Evolutionary conservation across 2,888 invertebrate species (phyloP), one percentile per base, ranked within the genome.

Genomic region (Chrysopilus asiliformis): DNA sequence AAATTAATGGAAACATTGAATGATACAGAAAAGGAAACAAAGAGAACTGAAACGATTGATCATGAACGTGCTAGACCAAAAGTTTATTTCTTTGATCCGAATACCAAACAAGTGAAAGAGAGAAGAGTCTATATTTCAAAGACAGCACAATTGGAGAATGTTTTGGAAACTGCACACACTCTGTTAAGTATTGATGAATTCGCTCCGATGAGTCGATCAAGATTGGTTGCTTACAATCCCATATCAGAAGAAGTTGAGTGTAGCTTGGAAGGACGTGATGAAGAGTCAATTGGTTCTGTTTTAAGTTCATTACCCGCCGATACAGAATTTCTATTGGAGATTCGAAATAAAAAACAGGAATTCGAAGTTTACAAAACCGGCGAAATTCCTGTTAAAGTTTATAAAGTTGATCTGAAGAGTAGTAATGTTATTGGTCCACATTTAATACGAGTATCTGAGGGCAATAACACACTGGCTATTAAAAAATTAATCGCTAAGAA

Each of bases 191-290:
- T 80, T 24, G 70, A 74, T 17, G 60, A 62, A 15, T 53, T 70
- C 39, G 71, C 76, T 2, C 68, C 73, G 3, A 47, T 74, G n/a
- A 70, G 74, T 34, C 72, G 76, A 43, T 80, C 79, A 50, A 72
- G 84, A 4, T 62, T 86, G 17, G 81, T 84, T 14, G 71, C 69
- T 37, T 85, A 77, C 50, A 74, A 81, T 50, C 69, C 70, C 36
- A 58, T 63, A 30, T 67, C 67, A 40, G 77, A 78, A 43, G 67
- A 72, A 8, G 71, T 84, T 17, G 72, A 78, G 43, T 68, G 70
- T 42, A 80, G 77, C 38, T 78, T 76, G 49, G 78, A 79, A 42
- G 68, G 66, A 2, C 60, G 61, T 32, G 72, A 74, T 27, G 58
- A 70, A 4, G 64, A 68, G 30, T 59, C 51, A 46, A 63, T 65